These are phyloP conservation scores for Tribolium madens DNA, from an alignment of 1,140 invertebrate species.

Conservation along the genomic window DNA sequence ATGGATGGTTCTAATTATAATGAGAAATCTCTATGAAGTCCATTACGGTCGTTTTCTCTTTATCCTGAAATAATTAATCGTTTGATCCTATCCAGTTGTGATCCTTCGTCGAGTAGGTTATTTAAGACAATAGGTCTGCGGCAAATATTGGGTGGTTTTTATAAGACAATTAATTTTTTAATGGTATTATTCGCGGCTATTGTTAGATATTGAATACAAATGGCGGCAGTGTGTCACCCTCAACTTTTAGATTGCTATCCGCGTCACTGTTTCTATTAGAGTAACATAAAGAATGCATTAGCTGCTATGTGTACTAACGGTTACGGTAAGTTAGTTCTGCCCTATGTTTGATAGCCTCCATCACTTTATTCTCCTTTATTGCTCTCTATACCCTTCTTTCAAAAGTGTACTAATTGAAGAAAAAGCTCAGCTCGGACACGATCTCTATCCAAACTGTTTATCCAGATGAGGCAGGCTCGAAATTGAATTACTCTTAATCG, in stretches of 20 bases:
- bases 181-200: slow-evolving; percentile 39
- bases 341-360: slow-evolving; percentile 58
- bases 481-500: background rate
- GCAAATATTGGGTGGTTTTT: slow-evolving; percentile 27
- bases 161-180: slow-evolving; percentile 46
- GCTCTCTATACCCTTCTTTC: slow-evolving; percentile 46
- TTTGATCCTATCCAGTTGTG: slow-evolving; percentile 29
- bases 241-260: slow-evolving; percentile 56
- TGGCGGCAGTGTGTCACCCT: slow-evolving; percentile 50
- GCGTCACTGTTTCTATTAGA: slow-evolving; percentile 61
- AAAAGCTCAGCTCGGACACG: background rate
- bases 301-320: slow-evolving; percentile 59
- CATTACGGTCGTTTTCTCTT: slow-evolving; percentile 32
- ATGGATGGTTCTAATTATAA: slow-evolving; percentile 33
- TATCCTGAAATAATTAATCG: slow-evolving; percentile 38
- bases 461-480: background rate
- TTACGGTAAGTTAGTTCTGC: slow-evolving; percentile 60
- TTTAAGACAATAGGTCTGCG: slow-evolving; percentile 22
- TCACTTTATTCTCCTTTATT: slow-evolving; percentile 53
- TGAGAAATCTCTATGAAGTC: slow-evolving; percentile 30
- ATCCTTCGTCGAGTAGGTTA: slow-evolving; percentile 23
- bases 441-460: background rate
- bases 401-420: slow-evolving; percentile 15
- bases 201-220: slow-evolving; percentile 49
- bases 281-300: slow-evolving; percentile 63